These are phyloP conservation scores for Pseudorhiza aurosa DNA, from an alignment of 30 jellyfish, hydroid and myxozoan species.

Conservation along the genomic window DNA sequence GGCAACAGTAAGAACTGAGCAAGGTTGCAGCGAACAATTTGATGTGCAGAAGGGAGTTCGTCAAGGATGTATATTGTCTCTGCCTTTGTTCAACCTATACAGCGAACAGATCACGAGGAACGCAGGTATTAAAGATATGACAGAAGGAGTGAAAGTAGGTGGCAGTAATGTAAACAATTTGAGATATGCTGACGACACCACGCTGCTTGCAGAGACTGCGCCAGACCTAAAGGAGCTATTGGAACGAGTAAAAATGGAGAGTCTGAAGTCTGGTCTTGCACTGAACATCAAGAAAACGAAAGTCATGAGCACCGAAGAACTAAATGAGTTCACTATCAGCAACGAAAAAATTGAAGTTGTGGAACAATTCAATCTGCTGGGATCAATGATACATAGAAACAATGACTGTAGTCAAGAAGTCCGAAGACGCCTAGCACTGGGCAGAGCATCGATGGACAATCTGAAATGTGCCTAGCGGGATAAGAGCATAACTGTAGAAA, in stretches of 20 bases:
- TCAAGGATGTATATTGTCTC: constrained; percentile 36
- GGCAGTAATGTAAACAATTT: neutral
- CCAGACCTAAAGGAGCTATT: constrained; percentile 1
- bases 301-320: constrained; percentile 26
- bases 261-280: constrained; percentile 20
- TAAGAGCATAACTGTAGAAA: too few relatives aligned
- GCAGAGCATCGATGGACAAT: too few relatives aligned
- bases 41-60: constrained; percentile 15
- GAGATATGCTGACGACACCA: constrained; percentile 39
- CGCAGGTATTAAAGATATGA: neutral
- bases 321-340: constrained; percentile 19
- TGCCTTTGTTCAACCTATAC: constrained; percentile 19
- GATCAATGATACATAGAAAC: constrained; percentile 43
- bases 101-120: constrained; percentile 24
- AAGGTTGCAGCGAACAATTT: neutral
- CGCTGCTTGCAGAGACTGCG: neutral
- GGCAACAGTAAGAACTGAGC: constrained; percentile 16
- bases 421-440: too few relatives aligned
- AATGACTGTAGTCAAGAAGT: too few relatives aligned
- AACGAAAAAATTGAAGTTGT: constrained; percentile 56
- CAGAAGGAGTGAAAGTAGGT: constrained; percentile 26
- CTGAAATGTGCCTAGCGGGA: too few relatives aligned
- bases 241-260: neutral
- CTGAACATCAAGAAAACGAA: constrained; percentile 24
- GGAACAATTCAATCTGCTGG: constrained; percentile 16